Conservation (phyloP, 2,888 invertebrate genomes). For the Cephus pygmeus region DNA sequence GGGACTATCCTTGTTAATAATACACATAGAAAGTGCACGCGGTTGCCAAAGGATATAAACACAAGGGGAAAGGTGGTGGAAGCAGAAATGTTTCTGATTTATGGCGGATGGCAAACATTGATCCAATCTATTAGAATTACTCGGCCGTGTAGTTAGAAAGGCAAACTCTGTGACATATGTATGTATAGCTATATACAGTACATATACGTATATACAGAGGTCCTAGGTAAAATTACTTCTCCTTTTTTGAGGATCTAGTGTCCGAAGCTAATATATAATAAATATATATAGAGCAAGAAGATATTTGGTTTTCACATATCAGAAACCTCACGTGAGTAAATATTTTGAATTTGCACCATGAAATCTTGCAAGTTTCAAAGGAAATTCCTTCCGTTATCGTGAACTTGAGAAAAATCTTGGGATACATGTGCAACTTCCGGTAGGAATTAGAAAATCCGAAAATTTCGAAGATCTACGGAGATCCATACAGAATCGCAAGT, state of each 20-base stretch:
- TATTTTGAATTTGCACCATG: not conserved
- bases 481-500: too few species aligned
- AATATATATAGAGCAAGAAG: not conserved
- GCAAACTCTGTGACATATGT: slow-evolving; percentile 12
- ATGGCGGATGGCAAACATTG: slow-evolving; percentile 36
- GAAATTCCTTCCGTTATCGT: not conserved
- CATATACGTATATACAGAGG: not conserved
- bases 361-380: not conserved
- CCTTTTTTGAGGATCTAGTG: not conserved
- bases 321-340: not conserved
- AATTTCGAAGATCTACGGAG: too few species aligned
- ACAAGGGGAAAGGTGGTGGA: slow-evolving; percentile 1
- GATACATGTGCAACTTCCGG: too few species aligned
- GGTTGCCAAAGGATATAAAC: not conserved
- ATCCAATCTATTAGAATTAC: slow-evolving; percentile 54
- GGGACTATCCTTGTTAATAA: not conserved
- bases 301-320: not conserved
- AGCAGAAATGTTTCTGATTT: slow-evolving; percentile 25
- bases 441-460: too few species aligned
- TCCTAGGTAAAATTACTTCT: not conserved
- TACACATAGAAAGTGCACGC: not conserved
- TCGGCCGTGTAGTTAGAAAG: slow-evolving; percentile 36
- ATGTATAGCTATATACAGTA: not conserved
- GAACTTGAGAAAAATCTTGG: too few species aligned
- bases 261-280: not conserved